Evolutionary conservation across 35 echinoderm and acorn worm species (phyloP).

Genomic region (Lytechinus pictus): DNA sequence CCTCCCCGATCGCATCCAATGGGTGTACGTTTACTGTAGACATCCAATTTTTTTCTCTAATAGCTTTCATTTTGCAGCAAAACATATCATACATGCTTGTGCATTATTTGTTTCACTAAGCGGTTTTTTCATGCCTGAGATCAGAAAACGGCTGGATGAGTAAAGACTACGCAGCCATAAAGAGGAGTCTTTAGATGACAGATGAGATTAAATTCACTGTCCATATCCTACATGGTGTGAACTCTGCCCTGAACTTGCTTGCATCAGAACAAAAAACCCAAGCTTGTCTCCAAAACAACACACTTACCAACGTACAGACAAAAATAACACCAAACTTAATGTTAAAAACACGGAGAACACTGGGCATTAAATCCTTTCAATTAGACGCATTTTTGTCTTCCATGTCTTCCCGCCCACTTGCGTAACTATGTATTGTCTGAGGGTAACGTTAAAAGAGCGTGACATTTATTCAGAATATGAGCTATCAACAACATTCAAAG

Average conservation of each 20-base stretch:
- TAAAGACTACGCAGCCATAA: not conserved
- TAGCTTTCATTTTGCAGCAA: too few relatives aligned
- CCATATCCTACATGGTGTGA: not conserved
- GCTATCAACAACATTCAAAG: not conserved
- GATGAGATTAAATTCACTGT: conserved; percentile 4
- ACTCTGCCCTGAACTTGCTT: not conserved
- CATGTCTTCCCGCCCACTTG: not conserved
- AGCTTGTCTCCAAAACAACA: not conserved
- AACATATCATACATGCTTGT: too few relatives aligned
- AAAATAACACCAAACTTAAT: not conserved
- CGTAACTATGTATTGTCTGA: not conserved
- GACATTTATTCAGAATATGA: not conserved
- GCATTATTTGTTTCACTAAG: too few relatives aligned
- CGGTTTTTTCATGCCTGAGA: not conserved
- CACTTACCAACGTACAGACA: not conserved
- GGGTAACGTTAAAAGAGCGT: not conserved
- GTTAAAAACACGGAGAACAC: not conserved
- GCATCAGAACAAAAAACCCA: not conserved
- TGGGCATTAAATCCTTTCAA: not conserved
- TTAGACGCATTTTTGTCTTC: not conserved
- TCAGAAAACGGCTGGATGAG: not conserved
- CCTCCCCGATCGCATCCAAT: too few relatives aligned
- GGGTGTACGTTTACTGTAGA: not conserved
- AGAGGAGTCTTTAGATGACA: not conserved
- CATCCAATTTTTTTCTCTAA: not conserved